phyloP scores from a whole-genome alignment of 2,113 vertebrate species.

The Triplophysa siluroides region DNA sequence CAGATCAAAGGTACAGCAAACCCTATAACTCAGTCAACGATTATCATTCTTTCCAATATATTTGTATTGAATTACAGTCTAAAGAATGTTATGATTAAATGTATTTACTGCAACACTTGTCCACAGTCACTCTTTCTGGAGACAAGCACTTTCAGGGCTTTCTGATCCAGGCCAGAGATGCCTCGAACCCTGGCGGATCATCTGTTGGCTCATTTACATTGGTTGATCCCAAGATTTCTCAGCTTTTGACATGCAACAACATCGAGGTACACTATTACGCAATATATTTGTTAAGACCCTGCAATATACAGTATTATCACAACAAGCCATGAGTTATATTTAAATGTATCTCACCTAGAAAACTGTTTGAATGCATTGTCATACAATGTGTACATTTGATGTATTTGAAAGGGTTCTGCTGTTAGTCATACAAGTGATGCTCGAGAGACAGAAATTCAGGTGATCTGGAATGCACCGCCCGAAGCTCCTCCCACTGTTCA shows the following conservation, averaged over 20 bases:
- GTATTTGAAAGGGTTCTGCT: constrained; percentile 76
- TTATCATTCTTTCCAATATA: neutral
- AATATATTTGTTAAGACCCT: neutral
- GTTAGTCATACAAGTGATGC: constrained; percentile 81
- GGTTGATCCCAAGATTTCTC: constrained; percentile 65
- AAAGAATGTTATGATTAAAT: neutral
- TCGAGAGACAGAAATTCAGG: constrained; percentile 70
- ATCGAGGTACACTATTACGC: neutral
- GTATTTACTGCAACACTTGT: neutral
- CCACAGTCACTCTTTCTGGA: constrained; percentile 55
- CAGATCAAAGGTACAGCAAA: constrained; percentile 74
- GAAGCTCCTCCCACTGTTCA: constrained; percentile 69
- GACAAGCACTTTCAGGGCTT: constrained; percentile 76
- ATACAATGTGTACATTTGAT: constrained; percentile 4
- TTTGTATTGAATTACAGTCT: neutral
- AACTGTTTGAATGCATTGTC: neutral
- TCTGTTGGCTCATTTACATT: constrained; percentile 78
- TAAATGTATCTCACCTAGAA: too few relatives aligned
- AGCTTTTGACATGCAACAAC: constrained; percentile 70
- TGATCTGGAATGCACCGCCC: constrained; percentile 78
- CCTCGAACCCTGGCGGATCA: constrained; percentile 58
- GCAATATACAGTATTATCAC: neutral
- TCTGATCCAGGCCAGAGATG: constrained; percentile 79
- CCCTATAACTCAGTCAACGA: neutral
- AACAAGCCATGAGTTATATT: too few relatives aligned